These are phyloP conservation scores for Octopus sinensis DNA, from an alignment of 1,140 invertebrate genomes.

Conservation along the genomic window DNA sequence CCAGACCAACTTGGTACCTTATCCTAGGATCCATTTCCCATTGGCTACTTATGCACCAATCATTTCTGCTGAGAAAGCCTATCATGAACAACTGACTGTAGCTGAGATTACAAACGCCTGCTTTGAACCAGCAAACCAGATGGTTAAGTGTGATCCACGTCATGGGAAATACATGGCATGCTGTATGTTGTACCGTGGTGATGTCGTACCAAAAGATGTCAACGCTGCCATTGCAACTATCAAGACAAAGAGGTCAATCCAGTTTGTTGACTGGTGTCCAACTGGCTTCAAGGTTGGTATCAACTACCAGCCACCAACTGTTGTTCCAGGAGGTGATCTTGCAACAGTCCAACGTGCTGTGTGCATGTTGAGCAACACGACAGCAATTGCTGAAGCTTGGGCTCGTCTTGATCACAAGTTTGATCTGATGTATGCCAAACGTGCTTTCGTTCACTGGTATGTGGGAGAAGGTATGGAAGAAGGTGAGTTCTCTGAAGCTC, in stretches of 20 bases:
- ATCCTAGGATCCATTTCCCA: conserved; percentile 6
- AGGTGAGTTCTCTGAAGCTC: conserved; percentile 71
- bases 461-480: conserved; percentile 77
- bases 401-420: conserved; percentile 40
- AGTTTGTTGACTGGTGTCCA: conserved; percentile 61
- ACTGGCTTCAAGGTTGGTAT: too few relatives aligned
- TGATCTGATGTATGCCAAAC: neutral
- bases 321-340: too few relatives aligned
- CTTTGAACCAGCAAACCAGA: neutral
- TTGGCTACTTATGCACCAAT: too few relatives aligned
- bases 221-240: conserved; percentile 80
- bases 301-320: too few relatives aligned
- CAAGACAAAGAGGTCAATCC: conserved; percentile 75
- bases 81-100: too few relatives aligned
- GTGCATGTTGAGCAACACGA: conserved; percentile 66
- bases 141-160: too few relatives aligned
- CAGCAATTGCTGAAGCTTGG: conserved; percentile 68
- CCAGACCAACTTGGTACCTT: neutral
- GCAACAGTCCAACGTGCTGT: conserved; percentile 61
- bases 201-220: conserved; percentile 67
- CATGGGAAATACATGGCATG: too few relatives aligned
- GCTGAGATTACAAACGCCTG: too few relatives aligned
- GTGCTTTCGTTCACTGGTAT: conserved; percentile 65
- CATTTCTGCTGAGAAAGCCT: too few relatives aligned
- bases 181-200: too few relatives aligned